phyloP scores from a whole-genome alignment of 2,113 vertebrate genomes.

The Trematomus loennbergii region DNA sequence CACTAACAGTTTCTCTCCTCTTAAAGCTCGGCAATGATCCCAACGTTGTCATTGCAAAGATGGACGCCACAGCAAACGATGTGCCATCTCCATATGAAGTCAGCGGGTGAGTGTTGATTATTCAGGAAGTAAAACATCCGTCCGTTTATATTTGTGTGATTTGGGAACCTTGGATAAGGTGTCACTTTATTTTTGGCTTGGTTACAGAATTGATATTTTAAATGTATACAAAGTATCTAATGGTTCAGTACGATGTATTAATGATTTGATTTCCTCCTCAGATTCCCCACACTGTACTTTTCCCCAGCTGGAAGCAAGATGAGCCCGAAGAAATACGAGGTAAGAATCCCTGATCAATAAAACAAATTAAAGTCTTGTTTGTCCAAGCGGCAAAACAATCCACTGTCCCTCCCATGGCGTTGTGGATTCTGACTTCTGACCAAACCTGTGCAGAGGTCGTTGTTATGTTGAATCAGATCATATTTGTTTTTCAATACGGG shows the following conservation, averaged over 20 bases:
- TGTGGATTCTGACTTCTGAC: too few relatives aligned
- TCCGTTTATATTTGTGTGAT: neutral
- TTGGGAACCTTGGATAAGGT: too few relatives aligned
- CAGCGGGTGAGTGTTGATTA: constrained; percentile 88
- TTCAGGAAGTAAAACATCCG: neutral
- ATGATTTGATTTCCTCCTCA: constrained; percentile 61
- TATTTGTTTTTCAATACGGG: too few relatives aligned
- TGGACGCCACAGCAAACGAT: constrained; percentile 99
- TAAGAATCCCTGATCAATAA: constrained; percentile 51
- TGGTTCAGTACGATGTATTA: neutral
- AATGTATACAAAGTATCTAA: neutral
- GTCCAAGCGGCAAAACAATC: too few relatives aligned
- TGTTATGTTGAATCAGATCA: too few relatives aligned
- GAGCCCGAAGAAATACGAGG: constrained; percentile 98
- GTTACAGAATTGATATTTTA: neutral
- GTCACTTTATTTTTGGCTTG: neutral
- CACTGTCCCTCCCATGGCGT: too few relatives aligned
- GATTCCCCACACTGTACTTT: constrained; percentile 97
- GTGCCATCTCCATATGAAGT: constrained; percentile 97
- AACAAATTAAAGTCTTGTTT: neutral
- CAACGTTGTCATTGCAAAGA: constrained; percentile 95
- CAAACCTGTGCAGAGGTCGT: too few relatives aligned
- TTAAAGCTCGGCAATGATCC: constrained; percentile 90
- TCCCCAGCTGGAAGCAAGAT: constrained; percentile 92
- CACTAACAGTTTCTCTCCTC: constrained; percentile 3